Conservation (phyloP, 2,113 vertebrate genomes). For the Prietella phreatophila region DNA sequence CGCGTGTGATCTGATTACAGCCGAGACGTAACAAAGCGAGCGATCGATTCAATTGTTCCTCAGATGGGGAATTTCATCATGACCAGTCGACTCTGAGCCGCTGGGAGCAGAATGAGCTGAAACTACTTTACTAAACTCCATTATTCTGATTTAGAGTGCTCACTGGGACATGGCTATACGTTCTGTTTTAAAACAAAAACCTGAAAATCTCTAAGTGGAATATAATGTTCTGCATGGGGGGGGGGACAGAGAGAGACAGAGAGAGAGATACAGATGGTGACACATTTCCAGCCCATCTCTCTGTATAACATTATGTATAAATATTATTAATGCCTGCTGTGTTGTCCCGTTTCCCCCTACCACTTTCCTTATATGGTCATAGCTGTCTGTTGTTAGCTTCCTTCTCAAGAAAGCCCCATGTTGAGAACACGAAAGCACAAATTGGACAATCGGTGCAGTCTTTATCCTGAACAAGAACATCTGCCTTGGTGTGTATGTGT, state of each 20-base stretch:
- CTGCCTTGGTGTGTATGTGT: too few relatives aligned
- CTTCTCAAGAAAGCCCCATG: background rate
- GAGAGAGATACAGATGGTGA: background rate
- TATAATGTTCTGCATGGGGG: background rate
- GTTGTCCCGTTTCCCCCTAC: too few relatives aligned
- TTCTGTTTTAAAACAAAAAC: background rate
- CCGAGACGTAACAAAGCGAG: constrained; percentile 39
- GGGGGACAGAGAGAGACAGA: too few relatives aligned
- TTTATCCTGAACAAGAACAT: too few relatives aligned
- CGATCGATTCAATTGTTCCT: constrained; percentile 48
- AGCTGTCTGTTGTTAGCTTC: background rate
- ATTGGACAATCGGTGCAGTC: too few relatives aligned
- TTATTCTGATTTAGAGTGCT: constrained; percentile 7
- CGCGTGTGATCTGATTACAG: constrained; percentile 40
- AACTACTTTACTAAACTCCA: background rate
- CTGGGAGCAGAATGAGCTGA: constrained; percentile 7
- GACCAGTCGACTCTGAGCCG: background rate
- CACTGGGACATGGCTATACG: background rate
- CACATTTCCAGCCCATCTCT: background rate
- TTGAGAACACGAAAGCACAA: background rate
- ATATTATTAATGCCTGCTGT: background rate
- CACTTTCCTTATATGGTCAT: background rate
- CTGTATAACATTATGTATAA: background rate
- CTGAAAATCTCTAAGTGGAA: background rate
- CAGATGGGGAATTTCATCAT: constrained; percentile 47